Percentiles rank a stretch among this genome's conserved stretches.
Evolutionary conservation across 2,113 vertebrate species (phyloP).

Genomic region (Manacus vitellinus): DNA sequence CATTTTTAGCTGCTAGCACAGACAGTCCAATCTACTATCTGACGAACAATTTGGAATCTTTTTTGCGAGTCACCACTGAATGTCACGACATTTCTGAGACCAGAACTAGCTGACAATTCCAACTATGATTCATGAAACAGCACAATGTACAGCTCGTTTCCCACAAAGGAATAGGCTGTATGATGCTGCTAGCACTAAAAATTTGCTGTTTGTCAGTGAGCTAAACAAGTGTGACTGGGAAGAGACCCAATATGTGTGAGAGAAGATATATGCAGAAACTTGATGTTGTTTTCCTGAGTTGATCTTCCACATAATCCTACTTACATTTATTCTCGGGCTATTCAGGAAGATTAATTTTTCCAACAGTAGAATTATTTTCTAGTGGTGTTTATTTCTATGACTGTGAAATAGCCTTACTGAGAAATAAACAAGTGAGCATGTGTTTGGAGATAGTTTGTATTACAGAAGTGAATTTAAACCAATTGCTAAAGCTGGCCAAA

Average conservation of each 20-base stretch:
- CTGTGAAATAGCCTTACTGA: slow-evolving; percentile 39
- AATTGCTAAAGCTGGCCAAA: slow-evolving; percentile 3
- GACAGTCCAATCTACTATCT: not conserved
- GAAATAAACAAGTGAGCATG: slow-evolving; percentile 13
- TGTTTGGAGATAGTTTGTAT: not conserved
- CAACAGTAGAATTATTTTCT: slow-evolving; percentile 12
- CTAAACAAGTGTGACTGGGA: not conserved
- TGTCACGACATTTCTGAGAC: not conserved
- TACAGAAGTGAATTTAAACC: not conserved
- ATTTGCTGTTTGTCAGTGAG: not conserved
- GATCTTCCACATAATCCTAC: slow-evolving; percentile 11
- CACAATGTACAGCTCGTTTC: not conserved
- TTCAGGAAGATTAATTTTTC: slow-evolving; percentile 36
- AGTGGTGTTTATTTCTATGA: not conserved
- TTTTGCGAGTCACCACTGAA: not conserved
- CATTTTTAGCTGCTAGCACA: not conserved
- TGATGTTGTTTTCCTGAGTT: slow-evolving; percentile 6
- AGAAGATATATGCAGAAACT: not conserved
- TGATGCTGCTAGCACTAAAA: not conserved
- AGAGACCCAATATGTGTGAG: not conserved
- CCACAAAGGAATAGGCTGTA: not conserved
- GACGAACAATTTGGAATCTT: not conserved
- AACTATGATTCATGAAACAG: not conserved
- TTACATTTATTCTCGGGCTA: slow-evolving; percentile 38
- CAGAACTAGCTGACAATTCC: not conserved